phyloP scores from a whole-genome alignment of 1,140 invertebrate genomes.

The Neuroterus valhalla region DNA sequence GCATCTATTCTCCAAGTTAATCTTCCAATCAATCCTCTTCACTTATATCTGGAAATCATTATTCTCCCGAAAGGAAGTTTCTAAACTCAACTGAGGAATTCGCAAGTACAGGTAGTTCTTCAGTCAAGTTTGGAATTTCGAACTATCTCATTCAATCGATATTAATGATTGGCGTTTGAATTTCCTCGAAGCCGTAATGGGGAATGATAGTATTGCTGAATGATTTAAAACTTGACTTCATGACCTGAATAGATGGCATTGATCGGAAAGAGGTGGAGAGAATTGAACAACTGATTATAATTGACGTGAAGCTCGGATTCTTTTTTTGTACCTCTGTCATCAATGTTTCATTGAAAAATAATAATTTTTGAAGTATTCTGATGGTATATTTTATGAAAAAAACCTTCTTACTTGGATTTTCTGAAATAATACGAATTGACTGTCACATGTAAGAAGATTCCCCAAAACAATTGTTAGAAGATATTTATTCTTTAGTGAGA shows the following conservation, averaged over 20 bases:
- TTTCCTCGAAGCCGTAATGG: background rate
- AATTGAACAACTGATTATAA: background rate
- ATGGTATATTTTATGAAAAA: no score
- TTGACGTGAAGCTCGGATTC: background rate
- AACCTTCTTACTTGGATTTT: no score
- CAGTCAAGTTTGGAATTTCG: background rate
- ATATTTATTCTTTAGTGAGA: no score
- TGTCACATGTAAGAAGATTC: no score
- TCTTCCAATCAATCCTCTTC: conserved; percentile 3
- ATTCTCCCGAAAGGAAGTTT: background rate
- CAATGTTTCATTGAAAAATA: no score
- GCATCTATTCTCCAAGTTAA: no score
- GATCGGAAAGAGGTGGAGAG: background rate
- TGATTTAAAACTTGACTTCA: background rate
- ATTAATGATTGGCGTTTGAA: background rate
- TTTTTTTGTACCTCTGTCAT: background rate
- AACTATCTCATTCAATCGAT: background rate
- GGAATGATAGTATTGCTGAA: background rate
- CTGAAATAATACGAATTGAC: no score
- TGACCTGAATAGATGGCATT: background rate
- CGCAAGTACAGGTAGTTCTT: background rate
- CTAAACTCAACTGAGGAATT: background rate
- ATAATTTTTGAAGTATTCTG: no score
- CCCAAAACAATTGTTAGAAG: no score
- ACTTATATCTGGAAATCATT: background rate